phyloP scores from a whole-genome alignment of 2,888 invertebrate genomes.

The Euproctis similis region DNA sequence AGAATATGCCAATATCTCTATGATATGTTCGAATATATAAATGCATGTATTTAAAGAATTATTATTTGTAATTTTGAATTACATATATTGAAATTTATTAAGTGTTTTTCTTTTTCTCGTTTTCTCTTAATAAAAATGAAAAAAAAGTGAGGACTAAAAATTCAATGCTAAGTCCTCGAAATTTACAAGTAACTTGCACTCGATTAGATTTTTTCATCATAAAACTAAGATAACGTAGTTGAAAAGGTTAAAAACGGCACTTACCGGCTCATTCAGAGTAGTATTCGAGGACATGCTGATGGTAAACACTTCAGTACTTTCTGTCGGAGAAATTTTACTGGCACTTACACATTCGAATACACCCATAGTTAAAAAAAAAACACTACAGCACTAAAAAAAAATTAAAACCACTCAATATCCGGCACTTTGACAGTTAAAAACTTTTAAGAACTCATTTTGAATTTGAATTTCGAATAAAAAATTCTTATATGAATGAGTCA shows the following conservation, averaged over 20 bases:
- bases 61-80: too few relatives aligned
- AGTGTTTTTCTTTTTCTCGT: too few relatives aligned
- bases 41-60: too few relatives aligned
- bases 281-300: conserved; percentile 43
- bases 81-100: too few relatives aligned
- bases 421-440: conserved; percentile 1
- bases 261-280: conserved; percentile 44
- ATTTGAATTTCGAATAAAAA: conserved; percentile 3
- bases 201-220: too few relatives aligned
- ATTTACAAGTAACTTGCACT: too few relatives aligned
- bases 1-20: too few relatives aligned
- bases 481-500: conserved; percentile 7
- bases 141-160: too few relatives aligned
- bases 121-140: too few relatives aligned
- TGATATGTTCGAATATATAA: too few relatives aligned
- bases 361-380: conserved; percentile 33
- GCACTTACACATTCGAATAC: conserved; percentile 51
- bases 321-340: conserved; percentile 42
- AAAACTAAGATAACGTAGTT: too few relatives aligned
- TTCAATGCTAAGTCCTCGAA: too few relatives aligned
- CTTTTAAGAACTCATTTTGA: neutral
- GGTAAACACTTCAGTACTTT: conserved; percentile 57
- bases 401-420: conserved; percentile 1
- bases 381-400: conserved; percentile 6
- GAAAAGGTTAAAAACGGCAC: conserved; percentile 9